Evolutionary conservation across 2,113 vertebrate species (phyloP).

Genomic region (Prochilodus magdalenae): DNA sequence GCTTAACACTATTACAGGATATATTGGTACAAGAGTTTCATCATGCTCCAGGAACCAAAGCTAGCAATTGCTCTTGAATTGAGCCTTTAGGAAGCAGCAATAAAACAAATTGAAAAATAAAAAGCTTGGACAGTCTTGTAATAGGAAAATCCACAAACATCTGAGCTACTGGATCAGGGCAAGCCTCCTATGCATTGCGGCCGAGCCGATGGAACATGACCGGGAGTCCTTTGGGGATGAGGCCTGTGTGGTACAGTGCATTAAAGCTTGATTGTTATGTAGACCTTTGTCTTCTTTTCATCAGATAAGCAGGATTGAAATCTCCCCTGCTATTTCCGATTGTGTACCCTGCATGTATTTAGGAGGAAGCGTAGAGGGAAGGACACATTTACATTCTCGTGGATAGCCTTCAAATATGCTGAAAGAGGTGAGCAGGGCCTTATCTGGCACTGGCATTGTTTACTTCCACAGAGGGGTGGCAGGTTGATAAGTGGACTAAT

Average conservation of each 20-base stretch:
- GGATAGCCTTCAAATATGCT: constrained; percentile 42
- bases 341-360: constrained; percentile 41
- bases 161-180: constrained; percentile 38
- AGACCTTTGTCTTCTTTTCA: constrained; percentile 50
- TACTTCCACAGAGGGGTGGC: constrained; percentile 47
- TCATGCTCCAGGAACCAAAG: constrained; percentile 38
- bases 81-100: constrained; percentile 51
- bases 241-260: constrained; percentile 38
- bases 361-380: constrained; percentile 7
- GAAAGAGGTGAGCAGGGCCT: constrained; percentile 35
- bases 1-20: constrained; percentile 39
- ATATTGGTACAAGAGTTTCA: constrained; percentile 41
- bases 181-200: constrained; percentile 3
- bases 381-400: constrained; percentile 50
- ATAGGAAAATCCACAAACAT: constrained; percentile 54
- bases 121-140: constrained; percentile 50
- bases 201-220: constrained; percentile 24
- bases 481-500: constrained; percentile 58
- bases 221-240: constrained; percentile 18
- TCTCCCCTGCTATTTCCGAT: constrained; percentile 43
- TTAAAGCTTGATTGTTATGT: constrained; percentile 53
- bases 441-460: constrained; percentile 57
- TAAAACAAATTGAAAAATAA: constrained; percentile 61
- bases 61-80: constrained; percentile 47
- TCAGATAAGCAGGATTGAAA: constrained; percentile 55